phyloP scores from a whole-genome alignment of 1,140 invertebrate genomes.

The Aethina tumida region DNA sequence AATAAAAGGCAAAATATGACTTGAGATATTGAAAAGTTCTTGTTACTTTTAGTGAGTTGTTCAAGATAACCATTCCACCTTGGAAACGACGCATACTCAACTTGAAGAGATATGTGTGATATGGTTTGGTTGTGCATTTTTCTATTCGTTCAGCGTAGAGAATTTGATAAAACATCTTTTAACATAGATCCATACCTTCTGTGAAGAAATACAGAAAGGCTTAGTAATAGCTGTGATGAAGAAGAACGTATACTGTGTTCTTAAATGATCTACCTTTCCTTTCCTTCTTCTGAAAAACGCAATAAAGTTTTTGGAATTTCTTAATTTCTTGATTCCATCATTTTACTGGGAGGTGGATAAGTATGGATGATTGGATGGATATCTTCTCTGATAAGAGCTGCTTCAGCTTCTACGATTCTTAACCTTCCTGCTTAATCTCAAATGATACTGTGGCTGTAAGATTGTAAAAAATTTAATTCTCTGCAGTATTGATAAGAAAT shows the following conservation, averaged over 20 bases:
- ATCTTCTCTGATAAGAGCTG: slow-evolving; percentile 32
- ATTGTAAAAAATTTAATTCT: no score
- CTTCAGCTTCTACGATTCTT: slow-evolving; percentile 30
- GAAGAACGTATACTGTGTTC: slow-evolving; percentile 29
- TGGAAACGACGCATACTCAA: slow-evolving; percentile 10
- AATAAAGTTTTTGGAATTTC: slow-evolving; percentile 32
- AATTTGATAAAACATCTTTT: slow-evolving; percentile 30
- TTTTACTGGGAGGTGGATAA: slow-evolving; percentile 32
- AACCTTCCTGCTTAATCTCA: slow-evolving; percentile 25
- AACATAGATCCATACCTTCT: slow-evolving; percentile 28
- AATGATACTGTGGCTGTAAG: no score
- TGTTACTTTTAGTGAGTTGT: slow-evolving; percentile 5
- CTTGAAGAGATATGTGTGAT: slow-evolving; percentile 29
- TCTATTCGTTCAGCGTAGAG: slow-evolving; percentile 25
- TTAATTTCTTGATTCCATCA: slow-evolving; percentile 23
- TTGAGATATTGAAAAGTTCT: slow-evolving; percentile 13
- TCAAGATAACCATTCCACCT: slow-evolving; percentile 10
- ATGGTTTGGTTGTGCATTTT: slow-evolving; percentile 30
- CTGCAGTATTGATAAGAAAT: no score
- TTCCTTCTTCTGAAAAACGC: slow-evolving; percentile 27
- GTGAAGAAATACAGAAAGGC: slow-evolving; percentile 31
- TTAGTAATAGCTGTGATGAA: slow-evolving; percentile 31
- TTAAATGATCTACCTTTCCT: slow-evolving; percentile 24
- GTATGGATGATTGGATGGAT: slow-evolving; percentile 26
- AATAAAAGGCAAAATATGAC: slow-evolving; percentile 16